Percentiles rank a stretch among this genome's conserved stretches.
Evolutionary conservation across 2,113 vertebrate genomes (phyloP).

Genomic region (Cathartes aura): DNA sequence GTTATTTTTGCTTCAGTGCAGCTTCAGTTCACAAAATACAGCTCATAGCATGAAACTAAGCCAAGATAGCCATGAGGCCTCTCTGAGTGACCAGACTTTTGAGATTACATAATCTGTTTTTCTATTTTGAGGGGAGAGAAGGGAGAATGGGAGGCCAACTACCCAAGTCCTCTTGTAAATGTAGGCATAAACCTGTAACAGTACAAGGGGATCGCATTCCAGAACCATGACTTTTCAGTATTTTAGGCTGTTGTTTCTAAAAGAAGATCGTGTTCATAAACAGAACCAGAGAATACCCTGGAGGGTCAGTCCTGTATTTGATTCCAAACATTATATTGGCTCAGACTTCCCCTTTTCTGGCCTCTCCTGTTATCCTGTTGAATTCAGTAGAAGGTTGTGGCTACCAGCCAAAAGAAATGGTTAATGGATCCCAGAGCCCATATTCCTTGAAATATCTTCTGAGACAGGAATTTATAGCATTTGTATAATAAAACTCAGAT

Average conservation of each 20-base stretch:
- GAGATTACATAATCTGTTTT: background rate
- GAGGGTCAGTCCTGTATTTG: background rate
- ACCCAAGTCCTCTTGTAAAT: background rate
- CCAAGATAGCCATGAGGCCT: background rate
- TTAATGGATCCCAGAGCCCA: slow-evolving; percentile 19
- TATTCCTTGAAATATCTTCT: slow-evolving; percentile 31
- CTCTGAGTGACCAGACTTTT: background rate
- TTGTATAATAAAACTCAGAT: slow-evolving; percentile 31
- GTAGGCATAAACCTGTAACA: background rate
- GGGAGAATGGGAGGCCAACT: background rate
- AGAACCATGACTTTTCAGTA: background rate
- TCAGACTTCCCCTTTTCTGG: background rate
- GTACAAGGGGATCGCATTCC: background rate
- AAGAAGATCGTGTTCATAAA: background rate
- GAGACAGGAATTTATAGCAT: slow-evolving; percentile 31
- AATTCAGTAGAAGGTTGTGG: slow-evolving; percentile 14
- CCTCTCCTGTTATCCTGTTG: background rate
- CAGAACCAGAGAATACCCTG: background rate
- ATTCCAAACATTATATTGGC: background rate
- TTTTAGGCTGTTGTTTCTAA: background rate
- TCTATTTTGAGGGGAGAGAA: background rate
- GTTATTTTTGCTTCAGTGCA: slow-evolving; percentile 24
- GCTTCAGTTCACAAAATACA: background rate
- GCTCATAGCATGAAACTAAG: background rate
- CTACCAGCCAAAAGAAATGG: slow-evolving; percentile 16